Percentiles rank a stretch among this genome's conserved stretches.
Evolutionary conservation across 2,888 invertebrate species (phyloP).

Genomic region (Orthonychiurus folsomi): DNA sequence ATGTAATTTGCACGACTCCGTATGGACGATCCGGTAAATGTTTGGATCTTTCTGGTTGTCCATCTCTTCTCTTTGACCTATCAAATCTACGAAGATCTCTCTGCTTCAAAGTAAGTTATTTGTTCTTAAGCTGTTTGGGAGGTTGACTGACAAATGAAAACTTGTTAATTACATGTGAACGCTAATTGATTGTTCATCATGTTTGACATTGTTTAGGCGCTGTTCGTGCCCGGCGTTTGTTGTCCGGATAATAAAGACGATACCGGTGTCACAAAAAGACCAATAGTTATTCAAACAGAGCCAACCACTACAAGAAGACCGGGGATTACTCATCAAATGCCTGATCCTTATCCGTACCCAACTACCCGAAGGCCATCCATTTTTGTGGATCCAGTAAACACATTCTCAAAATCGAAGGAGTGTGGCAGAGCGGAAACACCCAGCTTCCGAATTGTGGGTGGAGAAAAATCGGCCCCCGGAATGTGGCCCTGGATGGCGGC

Average conservation of each 20-base stretch:
- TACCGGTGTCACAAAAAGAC: slow-evolving; percentile 13
- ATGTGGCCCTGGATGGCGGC: slow-evolving; percentile 64
- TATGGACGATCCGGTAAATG: slow-evolving; percentile 70
- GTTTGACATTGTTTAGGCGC: too few relatives aligned
- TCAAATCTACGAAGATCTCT: slow-evolving; percentile 72
- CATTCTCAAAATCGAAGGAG: slow-evolving; percentile 48
- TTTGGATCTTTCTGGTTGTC: slow-evolving; percentile 79
- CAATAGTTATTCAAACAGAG: slow-evolving; percentile 4
- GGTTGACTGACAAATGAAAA: too few relatives aligned
- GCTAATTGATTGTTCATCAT: too few relatives aligned
- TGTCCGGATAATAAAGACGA: slow-evolving; percentile 53
- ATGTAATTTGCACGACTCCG: slow-evolving; percentile 47
- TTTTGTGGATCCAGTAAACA: slow-evolving; percentile 22
- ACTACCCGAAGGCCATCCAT: slow-evolving; percentile 21
- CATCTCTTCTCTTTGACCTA: slow-evolving; percentile 70
- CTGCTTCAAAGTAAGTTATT: slow-evolving; percentile 83
- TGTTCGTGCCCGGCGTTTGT: slow-evolving; percentile 86
- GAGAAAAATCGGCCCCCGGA: slow-evolving; percentile 44
- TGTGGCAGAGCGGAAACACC: slow-evolving; percentile 53
- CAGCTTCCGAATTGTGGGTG: slow-evolving; percentile 77
- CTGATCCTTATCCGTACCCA: not conserved
- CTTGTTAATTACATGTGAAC: too few relatives aligned
- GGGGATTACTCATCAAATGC: not conserved
- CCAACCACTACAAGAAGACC: not conserved
- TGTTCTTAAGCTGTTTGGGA: too few relatives aligned